Percentiles rank a stretch among this genome's conserved stretches.
phyloP scores from a whole-genome alignment of 1,140 invertebrate genomes.

The Orchestia grillus region DNA sequence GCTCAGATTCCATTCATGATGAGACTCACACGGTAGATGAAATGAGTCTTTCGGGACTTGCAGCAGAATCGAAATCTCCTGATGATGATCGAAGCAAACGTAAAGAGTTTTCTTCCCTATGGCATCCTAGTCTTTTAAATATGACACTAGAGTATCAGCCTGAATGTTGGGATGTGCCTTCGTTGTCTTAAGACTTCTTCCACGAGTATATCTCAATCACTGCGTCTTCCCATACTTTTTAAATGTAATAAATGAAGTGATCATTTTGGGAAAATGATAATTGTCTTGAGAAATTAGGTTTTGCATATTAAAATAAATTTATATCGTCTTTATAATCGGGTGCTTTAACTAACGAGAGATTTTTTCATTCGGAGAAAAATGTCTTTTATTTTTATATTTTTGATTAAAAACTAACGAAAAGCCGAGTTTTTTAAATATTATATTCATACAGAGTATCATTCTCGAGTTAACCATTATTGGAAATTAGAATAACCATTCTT shows the following conservation, averaged over 20 bases:
- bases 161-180: neutral
- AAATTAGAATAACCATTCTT: neutral
- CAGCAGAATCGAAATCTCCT: neutral
- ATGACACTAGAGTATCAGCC: neutral
- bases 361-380: neutral
- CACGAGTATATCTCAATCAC: neutral
- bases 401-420: neutral
- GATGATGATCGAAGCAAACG: neutral
- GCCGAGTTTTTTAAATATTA: neutral
- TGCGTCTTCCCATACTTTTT: neutral
- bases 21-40: neutral
- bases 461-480: neutral
- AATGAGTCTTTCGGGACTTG: neutral
- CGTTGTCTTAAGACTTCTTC: neutral
- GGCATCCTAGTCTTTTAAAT: neutral
- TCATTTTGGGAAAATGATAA: neutral
- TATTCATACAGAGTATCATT: neutral
- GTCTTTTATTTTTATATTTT: neutral
- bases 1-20: neutral
- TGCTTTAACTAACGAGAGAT: neutral
- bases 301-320: neutral
- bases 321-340: neutral
- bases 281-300: neutral
- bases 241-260: neutral
- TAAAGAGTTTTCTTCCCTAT: neutral